Evolutionary conservation across 2,888 invertebrate genomes (phyloP), one percentile per base, ranked within the genome.

Genomic region (Crematogaster levior): DNA sequence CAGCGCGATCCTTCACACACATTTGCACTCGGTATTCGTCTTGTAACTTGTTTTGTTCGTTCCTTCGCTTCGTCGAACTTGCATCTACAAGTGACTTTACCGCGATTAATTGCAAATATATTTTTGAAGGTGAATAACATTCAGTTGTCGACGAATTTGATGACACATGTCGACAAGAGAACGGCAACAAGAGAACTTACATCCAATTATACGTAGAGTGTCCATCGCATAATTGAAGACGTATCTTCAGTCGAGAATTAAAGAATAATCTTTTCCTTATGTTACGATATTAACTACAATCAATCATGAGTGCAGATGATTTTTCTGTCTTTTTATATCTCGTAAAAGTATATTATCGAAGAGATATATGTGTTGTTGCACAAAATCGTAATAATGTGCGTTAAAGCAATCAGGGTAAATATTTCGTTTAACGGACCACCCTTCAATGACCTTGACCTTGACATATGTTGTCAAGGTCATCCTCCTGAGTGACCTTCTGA

Each of bases 41-140:
- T 74, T 61, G 75, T 61, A 72, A 84, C 83, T 66, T n/a, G n/a
- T n/a, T n/a, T 58, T 51, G 58, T 79, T 77, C 65, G 43, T 60
- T 73, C 58, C 79, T 68, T 68, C 30, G 27, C 10, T 53, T 1
- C 27, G 73, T 1, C 7, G 37, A n/a, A 6, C 6, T 5, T 34
- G 34, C 34, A 5, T 5, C 34, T 34, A 6, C 34, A 6, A 5
- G 34, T 34, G 6, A n/a, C n/a, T 58, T 5, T 24, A 21, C 46
- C 51, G 75, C 51, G 51, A 40, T 77, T 66, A 68, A 68, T 68
- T 15, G 1, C 30, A 9, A 82, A 65, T 46, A n/a, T 66, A 58
- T 61, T 72, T 73, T 66, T 48, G 27, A 56, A 43, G 43, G 77
- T 60, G 30, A 12, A 27, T 43, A n/a, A 77, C 34, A 34, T 34